Evolutionary conservation across 2,888 invertebrate genomes (phyloP), one percentile per base, ranked within the genome.

Genomic region (Dryococelus australis): DNA sequence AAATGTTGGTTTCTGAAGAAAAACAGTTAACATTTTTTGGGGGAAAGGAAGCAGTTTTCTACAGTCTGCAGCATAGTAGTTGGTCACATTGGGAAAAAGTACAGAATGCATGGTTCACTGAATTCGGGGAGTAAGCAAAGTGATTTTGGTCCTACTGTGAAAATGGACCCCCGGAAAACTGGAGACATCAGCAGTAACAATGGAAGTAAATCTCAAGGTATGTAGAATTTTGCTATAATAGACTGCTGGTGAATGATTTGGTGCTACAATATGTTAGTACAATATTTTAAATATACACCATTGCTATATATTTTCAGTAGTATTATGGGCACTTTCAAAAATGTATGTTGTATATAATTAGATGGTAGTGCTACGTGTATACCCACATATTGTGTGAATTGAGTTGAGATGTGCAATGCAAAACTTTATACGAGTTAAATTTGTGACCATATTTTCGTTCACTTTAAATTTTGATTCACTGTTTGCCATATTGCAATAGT

Each of bases 1-100:
- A 65, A 47, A 65, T 65, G 65, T 65, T 65, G 65, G 65, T 65
- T 65, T 24, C 65, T 65, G 65, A n/a, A 65, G 65, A n/a, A 65
- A 65, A 65, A n/a, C 65, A n/a, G 65, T 65, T 65, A 65, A 65
- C 65, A 65, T 65, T 65, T 24, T 65, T 65, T 65, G n/a, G 65
- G 16, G n/a, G 65, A 65, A 24, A n/a, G 65, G 65, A 20, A 51
- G 51, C 51, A 65, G 65, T 65, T 65, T 65, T n/a, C 2, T 65
- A 65, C 65, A 65, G 20, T 8, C 8, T 65, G 24, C 24, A 65
- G 65, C 16, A 8, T 65, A 16, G 16, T 47, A 47, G 16, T 47
- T 47, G 10, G 16, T 47, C 47, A 16, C n/a, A n/a, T 65, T 65
- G 65, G 20, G n/a, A 65, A 65, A 20, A 65, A 65, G n/a, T 20